phyloP scores from a whole-genome alignment of 2,113 vertebrate genomes.

The Pseudolaguvia tuberculata region DNA sequence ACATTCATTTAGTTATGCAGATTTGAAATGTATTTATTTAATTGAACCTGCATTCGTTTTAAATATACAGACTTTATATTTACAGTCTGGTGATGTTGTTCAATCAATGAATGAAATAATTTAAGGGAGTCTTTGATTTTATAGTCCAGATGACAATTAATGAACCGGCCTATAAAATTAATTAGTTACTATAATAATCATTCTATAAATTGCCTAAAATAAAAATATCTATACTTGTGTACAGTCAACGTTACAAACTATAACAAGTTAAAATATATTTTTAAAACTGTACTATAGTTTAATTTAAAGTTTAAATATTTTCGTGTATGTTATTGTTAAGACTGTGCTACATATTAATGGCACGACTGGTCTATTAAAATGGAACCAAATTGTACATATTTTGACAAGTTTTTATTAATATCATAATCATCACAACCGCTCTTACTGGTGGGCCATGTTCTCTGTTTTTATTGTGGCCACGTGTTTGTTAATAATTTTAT shows the following conservation, averaged over 20 bases:
- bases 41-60: too few species aligned
- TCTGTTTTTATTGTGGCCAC: conserved; percentile 5
- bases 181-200: background rate
- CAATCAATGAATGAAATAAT: background rate
- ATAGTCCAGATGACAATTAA: background rate
- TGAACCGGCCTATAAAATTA: background rate
- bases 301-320: background rate
- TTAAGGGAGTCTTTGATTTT: background rate
- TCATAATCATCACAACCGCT: background rate
- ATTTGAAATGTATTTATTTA: background rate
- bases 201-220: background rate
- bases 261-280: too few species aligned
- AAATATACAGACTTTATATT: background rate
- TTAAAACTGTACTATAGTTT: too few species aligned
- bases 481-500: background rate
- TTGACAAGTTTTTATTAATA: background rate
- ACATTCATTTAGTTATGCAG: too few species aligned
- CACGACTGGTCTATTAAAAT: too few species aligned
- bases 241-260: too few species aligned
- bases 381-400: too few species aligned
- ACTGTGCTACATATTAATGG: background rate
- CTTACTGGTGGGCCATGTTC: background rate
- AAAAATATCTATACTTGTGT: background rate
- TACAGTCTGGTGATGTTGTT: background rate
- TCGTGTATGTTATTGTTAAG: background rate